phyloP scores from a whole-genome alignment of 1,140 invertebrate species.

The Heliconius nattereri region DNA sequence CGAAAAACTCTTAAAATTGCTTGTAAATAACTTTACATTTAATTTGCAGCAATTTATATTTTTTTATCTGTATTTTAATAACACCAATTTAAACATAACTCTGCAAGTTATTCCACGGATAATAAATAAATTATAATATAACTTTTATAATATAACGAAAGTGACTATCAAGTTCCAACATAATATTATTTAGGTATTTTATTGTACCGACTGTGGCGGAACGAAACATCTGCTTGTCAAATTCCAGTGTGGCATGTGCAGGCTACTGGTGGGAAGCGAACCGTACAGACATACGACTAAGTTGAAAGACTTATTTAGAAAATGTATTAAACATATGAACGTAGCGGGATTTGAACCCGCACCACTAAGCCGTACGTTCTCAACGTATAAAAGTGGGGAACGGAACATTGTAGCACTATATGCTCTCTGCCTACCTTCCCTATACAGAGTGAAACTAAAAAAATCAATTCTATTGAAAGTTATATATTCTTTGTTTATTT shows the following conservation, averaged over 20 bases:
- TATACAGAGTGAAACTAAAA: no score
- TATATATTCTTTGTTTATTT: no score
- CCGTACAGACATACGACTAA: slow-evolving; percentile 58
- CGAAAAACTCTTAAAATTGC: neutral
- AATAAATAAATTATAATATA: slow-evolving; percentile 8
- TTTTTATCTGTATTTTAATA: neutral
- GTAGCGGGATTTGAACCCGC: no score
- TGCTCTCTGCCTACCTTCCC: no score
- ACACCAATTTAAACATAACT: neutral
- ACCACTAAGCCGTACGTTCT: no score
- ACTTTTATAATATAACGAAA: slow-evolving; percentile 37
- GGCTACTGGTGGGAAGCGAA: slow-evolving; percentile 72
- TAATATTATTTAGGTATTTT: slow-evolving; percentile 68
- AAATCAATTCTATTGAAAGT: no score
- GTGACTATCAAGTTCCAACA: slow-evolving; percentile 38
- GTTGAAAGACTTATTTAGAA: no score
- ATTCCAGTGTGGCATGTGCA: slow-evolving; percentile 77
- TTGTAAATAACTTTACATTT: neutral
- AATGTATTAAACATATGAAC: no score
- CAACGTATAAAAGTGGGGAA: no score
- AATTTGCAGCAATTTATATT: neutral
- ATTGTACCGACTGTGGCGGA: slow-evolving; percentile 64
- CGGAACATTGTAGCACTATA: no score
- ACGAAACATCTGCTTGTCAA: slow-evolving; percentile 77
- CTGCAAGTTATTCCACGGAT: neutral